Percentiles rank a stretch among this genome's conserved stretches.
phyloP scores from a whole-genome alignment of 2,113 vertebrate genomes.

The Natator depressus region DNA sequence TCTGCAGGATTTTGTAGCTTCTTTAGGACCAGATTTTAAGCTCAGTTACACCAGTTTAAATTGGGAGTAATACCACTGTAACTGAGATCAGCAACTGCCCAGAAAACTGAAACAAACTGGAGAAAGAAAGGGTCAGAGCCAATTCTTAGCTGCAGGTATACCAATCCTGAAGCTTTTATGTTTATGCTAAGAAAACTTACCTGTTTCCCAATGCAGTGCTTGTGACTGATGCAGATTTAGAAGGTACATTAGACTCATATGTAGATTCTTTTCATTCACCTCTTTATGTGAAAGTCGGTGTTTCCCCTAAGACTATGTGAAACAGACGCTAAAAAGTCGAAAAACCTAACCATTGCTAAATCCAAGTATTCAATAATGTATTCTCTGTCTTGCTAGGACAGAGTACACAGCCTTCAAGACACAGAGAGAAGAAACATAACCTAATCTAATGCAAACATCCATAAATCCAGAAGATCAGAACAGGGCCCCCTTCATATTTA shows the following conservation, averaged over 20 bases:
- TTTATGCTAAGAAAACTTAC: not conserved
- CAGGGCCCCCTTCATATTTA: not conserved
- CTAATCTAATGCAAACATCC: not conserved
- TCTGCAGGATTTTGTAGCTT: not conserved
- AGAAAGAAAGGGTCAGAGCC: not conserved
- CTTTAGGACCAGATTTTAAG: not conserved
- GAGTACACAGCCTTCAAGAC: not conserved
- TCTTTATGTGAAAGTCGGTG: accelerated
- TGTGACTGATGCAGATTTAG: not conserved
- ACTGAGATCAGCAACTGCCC: not conserved
- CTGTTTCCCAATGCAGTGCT: not conserved
- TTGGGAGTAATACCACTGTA: not conserved
- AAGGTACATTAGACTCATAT: not conserved
- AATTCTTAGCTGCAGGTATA: not conserved
- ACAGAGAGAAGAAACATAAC: not conserved
- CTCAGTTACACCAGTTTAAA: not conserved
- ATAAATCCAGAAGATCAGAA: not conserved
- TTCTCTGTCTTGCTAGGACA: not conserved
- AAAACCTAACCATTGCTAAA: not conserved
- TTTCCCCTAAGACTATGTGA: not conserved
- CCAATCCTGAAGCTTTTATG: not conserved
- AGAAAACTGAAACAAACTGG: not conserved
- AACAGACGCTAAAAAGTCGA: not conserved
- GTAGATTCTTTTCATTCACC: accelerated
- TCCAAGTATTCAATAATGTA: not conserved